Evolutionary conservation across 2,113 vertebrate genomes (phyloP).

Genomic region (Porphyrio hochstetteri): DNA sequence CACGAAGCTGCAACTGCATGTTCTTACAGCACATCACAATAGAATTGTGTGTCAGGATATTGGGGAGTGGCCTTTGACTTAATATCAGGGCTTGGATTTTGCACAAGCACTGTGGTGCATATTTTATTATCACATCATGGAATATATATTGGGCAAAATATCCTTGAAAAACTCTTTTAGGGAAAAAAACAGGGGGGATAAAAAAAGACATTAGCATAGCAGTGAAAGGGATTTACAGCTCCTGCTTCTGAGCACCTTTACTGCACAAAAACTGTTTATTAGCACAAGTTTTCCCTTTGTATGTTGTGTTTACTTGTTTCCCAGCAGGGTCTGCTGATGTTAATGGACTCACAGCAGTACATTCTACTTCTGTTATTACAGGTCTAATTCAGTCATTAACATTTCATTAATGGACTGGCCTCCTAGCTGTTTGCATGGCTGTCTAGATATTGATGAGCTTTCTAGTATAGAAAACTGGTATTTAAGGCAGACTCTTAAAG

Average conservation of each 20-base stretch:
- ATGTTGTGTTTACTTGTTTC: constrained; percentile 83
- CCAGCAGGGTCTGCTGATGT: constrained; percentile 86
- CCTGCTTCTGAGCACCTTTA: constrained; percentile 74
- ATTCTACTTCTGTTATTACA: constrained; percentile 91
- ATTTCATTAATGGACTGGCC: constrained; percentile 95
- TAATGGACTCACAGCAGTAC: constrained; percentile 97
- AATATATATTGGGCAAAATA: fast-evolving
- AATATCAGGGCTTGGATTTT: fast-evolving
- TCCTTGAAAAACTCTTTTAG: not conserved
- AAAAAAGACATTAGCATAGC: not conserved
- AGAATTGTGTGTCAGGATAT: fast-evolving
- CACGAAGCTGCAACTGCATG: not conserved
- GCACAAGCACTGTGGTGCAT: fast-evolving
- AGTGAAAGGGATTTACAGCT: constrained; percentile 13
- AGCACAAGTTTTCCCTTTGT: constrained; percentile 75
- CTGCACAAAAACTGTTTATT: constrained; percentile 62
- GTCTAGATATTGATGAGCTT: constrained; percentile 87
- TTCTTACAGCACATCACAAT: fast-evolving
- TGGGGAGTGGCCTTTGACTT: not conserved
- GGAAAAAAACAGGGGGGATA: no score
- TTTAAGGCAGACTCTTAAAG: constrained; percentile 75
- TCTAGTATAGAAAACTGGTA: constrained; percentile 72
- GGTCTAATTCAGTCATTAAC: constrained; percentile 99
- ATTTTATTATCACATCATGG: not conserved
- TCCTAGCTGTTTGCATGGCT: constrained; percentile 83